A percentile compares a stretch with the other conserved stretches of the same genome.
phyloP scores from a whole-genome alignment of 2,113 vertebrate species.

The Eonycteris spelaea region DNA sequence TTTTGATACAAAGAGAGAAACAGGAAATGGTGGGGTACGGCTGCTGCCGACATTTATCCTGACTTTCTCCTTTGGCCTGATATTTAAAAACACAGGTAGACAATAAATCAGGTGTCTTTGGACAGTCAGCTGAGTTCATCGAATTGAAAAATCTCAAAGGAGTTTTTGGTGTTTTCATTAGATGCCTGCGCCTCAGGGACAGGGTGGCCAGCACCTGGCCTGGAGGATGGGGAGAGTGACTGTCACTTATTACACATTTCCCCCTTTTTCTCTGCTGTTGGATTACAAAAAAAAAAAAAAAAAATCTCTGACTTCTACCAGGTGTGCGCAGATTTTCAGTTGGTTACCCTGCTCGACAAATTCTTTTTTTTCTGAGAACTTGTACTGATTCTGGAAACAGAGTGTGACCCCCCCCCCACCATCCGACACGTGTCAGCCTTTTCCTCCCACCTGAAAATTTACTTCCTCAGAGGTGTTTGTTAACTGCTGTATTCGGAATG shows the following conservation, averaged over 20 bases:
- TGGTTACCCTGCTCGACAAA: neutral
- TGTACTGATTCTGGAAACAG: neutral
- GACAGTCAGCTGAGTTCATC: accelerated
- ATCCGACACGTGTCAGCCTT: accelerated
- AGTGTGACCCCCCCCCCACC: neutral
- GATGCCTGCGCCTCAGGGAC: slow-evolving; percentile 26
- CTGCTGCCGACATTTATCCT: accelerated
- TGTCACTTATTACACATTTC: neutral
- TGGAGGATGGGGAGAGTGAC: accelerated
- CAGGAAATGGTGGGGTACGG: neutral
- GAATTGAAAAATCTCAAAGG: neutral
- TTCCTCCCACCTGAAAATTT: neutral
- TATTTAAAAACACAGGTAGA: neutral
- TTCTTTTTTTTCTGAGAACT: neutral
- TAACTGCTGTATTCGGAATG: neutral
- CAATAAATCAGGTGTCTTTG: neutral
- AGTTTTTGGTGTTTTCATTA: neutral
- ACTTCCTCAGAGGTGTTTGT: neutral
- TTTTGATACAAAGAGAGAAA: neutral
- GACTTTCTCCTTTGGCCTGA: neutral
- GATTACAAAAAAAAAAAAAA: neutral
- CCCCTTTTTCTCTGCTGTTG: neutral
- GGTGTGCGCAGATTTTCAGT: neutral
- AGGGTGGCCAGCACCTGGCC: slow-evolving; percentile 31
- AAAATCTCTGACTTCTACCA: neutral